A percentile compares a stretch with the other conserved stretches of the same genome.
Evolutionary conservation across 2,113 vertebrate genomes (phyloP).

Genomic region (Pungitius pungitius): DNA sequence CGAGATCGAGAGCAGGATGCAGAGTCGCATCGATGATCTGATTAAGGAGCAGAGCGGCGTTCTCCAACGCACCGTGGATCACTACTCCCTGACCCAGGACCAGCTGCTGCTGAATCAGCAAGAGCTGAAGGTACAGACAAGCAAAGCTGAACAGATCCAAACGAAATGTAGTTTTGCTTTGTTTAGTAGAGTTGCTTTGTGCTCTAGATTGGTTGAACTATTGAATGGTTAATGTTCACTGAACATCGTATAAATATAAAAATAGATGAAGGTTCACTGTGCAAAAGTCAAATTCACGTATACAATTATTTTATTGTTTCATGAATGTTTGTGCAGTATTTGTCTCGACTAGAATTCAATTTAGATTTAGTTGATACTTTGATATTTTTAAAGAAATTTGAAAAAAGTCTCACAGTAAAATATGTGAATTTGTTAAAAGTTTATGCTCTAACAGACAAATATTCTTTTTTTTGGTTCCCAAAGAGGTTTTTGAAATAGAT

Average conservation of each 20-base stretch:
- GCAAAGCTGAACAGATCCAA: neutral
- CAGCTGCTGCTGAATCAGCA: conserved; percentile 84
- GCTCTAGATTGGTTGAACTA: neutral
- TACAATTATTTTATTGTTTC: neutral
- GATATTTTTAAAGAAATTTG: neutral
- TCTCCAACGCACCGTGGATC: conserved; percentile 85
- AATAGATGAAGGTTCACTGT: neutral
- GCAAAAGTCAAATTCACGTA: neutral
- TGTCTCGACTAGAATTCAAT: neutral
- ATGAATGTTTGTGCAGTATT: neutral
- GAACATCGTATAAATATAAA: neutral
- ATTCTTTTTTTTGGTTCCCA: neutral
- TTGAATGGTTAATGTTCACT: neutral
- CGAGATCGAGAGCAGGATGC: conserved; percentile 85
- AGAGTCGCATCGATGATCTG: conserved; percentile 78
- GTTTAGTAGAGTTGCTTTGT: neutral
- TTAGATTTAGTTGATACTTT: neutral
- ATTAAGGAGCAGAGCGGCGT: conserved; percentile 83
- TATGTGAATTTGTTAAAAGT: neutral
- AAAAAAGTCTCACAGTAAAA: neutral
- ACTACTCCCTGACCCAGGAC: conserved; percentile 78
- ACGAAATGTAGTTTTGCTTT: neutral
- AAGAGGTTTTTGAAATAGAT: neutral
- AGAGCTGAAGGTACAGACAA: conserved; percentile 82
- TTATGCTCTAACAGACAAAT: too few species aligned